phyloP scores from a whole-genome alignment of 2,113 vertebrate genomes.

The Pungitius pungitius region DNA sequence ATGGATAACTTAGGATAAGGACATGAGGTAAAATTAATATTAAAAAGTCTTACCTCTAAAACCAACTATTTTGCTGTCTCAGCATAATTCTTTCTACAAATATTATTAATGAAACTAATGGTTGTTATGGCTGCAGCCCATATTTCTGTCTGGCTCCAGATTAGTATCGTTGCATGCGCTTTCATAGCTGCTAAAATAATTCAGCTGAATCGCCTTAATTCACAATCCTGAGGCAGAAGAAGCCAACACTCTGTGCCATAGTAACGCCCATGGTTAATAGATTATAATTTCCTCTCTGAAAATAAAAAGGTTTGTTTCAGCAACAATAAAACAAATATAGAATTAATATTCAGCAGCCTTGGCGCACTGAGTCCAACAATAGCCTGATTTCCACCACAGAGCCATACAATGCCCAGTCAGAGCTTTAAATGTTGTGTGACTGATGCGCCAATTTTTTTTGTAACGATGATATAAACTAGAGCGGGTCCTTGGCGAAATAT shows the following conservation, averaged over 20 bases:
- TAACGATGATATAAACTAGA: constrained; percentile 48
- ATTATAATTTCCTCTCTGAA: constrained; percentile 61
- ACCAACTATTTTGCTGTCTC: constrained; percentile 65
- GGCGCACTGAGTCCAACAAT: constrained; percentile 47
- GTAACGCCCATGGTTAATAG: constrained; percentile 65
- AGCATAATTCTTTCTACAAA: constrained; percentile 69
- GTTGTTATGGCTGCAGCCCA: constrained; percentile 64
- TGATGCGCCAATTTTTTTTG: constrained; percentile 45
- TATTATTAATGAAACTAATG: constrained; percentile 77
- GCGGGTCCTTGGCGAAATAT: constrained; percentile 11
- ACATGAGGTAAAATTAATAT: constrained; percentile 40
- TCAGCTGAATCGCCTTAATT: constrained; percentile 65
- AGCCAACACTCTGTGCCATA: constrained; percentile 53
- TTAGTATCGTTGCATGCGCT: constrained; percentile 49
- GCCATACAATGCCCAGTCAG: constrained; percentile 40
- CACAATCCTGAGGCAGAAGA: constrained; percentile 61
- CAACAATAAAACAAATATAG: constrained; percentile 67
- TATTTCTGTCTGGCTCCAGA: constrained; percentile 64
- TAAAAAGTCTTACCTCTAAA: constrained; percentile 64
- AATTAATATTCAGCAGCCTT: constrained; percentile 65
- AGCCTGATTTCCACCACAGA: constrained; percentile 62
- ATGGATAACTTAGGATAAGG: constrained; percentile 61
- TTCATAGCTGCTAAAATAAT: constrained; percentile 61
- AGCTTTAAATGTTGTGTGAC: constrained; percentile 47
- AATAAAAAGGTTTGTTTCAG: constrained; percentile 75